These are phyloP conservation scores for Epistrophe eligans DNA, from an alignment of 2,888 invertebrate species.

Conservation along the genomic window DNA sequence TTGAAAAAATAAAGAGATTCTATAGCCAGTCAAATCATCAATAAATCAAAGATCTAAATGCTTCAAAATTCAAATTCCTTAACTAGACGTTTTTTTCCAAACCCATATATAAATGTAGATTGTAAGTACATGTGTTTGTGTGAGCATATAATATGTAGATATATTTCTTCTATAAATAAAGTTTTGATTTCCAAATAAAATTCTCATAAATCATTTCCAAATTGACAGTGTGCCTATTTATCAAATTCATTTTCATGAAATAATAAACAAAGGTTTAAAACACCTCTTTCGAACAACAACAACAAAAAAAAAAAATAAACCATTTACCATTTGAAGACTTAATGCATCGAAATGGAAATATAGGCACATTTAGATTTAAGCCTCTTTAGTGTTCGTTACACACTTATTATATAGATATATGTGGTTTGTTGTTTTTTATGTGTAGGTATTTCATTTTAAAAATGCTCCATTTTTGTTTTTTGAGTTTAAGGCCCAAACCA, in stretches of 20 bases:
- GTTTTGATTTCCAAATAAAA: conserved; percentile 22
- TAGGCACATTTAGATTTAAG: conserved; percentile 14
- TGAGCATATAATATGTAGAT: too few species aligned
- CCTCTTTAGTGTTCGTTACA: conserved; percentile 18
- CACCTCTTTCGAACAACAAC: conserved; percentile 22
- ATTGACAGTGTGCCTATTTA: conserved; percentile 9
- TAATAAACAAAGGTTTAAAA: conserved; percentile 28
- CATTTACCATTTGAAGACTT: conserved; percentile 23
- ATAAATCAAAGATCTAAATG: conserved; percentile 9
- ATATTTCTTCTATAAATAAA: background rate
- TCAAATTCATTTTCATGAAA: conserved; percentile 17
- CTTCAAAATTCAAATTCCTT: background rate
- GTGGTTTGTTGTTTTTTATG: background rate
- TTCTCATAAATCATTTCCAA: conserved; percentile 21
- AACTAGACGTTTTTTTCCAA: background rate
- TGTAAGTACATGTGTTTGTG: too few species aligned
- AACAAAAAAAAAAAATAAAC: background rate
- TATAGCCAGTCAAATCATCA: background rate
- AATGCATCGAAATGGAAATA: conserved; percentile 22
- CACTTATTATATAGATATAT: background rate
- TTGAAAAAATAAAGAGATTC: background rate
- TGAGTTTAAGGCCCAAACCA: conserved; percentile 16
- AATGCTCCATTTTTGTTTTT: conserved; percentile 2
- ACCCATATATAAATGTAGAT: too few species aligned
- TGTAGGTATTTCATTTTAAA: background rate